Conservation (phyloP, 2,888 invertebrate species). For the Ophion ventricosus region DNA sequence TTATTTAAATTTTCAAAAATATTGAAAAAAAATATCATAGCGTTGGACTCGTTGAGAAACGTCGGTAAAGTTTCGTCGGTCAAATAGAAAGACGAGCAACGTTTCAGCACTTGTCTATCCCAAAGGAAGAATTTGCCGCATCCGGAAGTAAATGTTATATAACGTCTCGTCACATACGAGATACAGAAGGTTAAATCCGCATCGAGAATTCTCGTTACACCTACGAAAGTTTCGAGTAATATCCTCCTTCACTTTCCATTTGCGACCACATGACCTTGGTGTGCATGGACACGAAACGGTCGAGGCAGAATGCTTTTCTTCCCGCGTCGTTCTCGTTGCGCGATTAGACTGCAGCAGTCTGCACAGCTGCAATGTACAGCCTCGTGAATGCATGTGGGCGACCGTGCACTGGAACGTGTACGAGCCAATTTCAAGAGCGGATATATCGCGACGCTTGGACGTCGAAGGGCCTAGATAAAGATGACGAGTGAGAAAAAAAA, state of each 20-base stretch:
- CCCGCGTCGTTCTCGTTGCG: constrained; percentile 31
- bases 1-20: too few species aligned
- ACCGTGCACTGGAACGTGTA: constrained; percentile 19
- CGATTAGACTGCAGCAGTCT: constrained; percentile 30
- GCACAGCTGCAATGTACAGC: constrained; percentile 34
- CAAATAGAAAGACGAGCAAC: background rate
- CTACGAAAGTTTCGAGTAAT: constrained; percentile 62
- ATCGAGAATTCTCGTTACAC: constrained; percentile 63
- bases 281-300: constrained; percentile 39
- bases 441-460: background rate
- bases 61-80: too few species aligned
- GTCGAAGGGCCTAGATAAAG: background rate
- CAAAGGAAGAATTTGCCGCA: constrained; percentile 49
- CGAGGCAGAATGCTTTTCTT: constrained; percentile 56
- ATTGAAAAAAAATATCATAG: too few species aligned
- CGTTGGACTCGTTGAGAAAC: too few species aligned
- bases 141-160: constrained; percentile 59
- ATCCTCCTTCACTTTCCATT: constrained; percentile 64
- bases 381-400: constrained; percentile 34
- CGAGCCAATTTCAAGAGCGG: constrained; percentile 22
- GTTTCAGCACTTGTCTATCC: constrained; percentile 2
- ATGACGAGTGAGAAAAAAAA: background rate
- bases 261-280: constrained; percentile 67
- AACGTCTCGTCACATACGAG: constrained; percentile 54
- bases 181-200: constrained; percentile 66